Evolutionary conservation across 2,888 invertebrate species (phyloP).

Genomic region (Tenthredo amoena): DNA sequence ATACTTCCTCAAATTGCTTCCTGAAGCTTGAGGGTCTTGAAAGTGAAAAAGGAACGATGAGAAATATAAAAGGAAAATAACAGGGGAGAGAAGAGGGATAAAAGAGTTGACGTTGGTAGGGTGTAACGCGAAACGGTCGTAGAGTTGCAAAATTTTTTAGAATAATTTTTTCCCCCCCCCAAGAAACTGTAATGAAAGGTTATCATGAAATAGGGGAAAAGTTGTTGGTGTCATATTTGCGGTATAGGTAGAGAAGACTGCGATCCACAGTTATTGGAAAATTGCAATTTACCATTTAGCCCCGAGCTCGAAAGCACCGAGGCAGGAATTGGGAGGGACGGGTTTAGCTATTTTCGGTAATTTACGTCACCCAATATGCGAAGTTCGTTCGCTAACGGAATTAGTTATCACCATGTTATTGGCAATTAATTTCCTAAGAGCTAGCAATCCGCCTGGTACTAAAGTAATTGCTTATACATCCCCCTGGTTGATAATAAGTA

Average conservation of each 20-base stretch:
- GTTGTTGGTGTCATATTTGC: background rate
- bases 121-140: too few species aligned
- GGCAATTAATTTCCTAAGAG: slow-evolving; percentile 45
- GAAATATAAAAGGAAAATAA: background rate
- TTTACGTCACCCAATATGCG: slow-evolving; percentile 46
- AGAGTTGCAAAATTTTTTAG: too few species aligned
- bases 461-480: background rate
- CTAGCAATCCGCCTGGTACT: background rate
- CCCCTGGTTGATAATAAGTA: background rate
- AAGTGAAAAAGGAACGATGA: background rate
- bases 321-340: background rate
- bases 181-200: too few species aligned
- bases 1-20: slow-evolving; percentile 7
- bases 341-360: slow-evolving; percentile 32
- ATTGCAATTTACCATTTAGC: slow-evolving; percentile 25
- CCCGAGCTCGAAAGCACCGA: background rate
- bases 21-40: background rate
- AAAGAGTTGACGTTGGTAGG: too few species aligned
- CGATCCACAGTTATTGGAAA: slow-evolving; percentile 24
- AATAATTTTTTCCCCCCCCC: too few species aligned
- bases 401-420: slow-evolving; percentile 47
- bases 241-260: background rate
- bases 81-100: too few species aligned
- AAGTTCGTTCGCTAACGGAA: slow-evolving; percentile 43
- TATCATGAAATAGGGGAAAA: background rate